Conservation (phyloP, 2,113 vertebrate genomes). For the Hepsetus odoe region DNA sequence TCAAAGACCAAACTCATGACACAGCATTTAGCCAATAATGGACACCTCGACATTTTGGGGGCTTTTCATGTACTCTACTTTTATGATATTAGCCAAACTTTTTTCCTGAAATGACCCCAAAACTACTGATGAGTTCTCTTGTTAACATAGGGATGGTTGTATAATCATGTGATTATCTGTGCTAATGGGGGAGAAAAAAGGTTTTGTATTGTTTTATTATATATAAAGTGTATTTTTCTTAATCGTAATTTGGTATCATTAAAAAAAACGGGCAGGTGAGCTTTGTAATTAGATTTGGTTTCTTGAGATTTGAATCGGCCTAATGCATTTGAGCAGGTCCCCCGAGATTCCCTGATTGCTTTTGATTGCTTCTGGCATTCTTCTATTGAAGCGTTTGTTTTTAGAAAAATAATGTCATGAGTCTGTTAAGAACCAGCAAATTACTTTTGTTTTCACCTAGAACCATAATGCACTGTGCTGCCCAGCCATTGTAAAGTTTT, state of each 20-base stretch:
- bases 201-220: constrained; percentile 70
- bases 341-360: neutral
- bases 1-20: constrained; percentile 12
- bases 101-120: constrained; percentile 37
- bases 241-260: constrained; percentile 55
- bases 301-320: neutral
- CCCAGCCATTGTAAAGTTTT: neutral
- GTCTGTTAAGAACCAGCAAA: neutral
- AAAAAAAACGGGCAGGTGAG: constrained; percentile 10
- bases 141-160: constrained; percentile 59
- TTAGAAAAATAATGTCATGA: neutral
- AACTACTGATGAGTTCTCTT: constrained; percentile 66
- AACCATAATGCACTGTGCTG: neutral
- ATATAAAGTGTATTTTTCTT: constrained; percentile 72
- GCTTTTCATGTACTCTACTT: constrained; percentile 42
- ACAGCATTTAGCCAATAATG: constrained; percentile 31
- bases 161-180: constrained; percentile 58
- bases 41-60: constrained; percentile 5
- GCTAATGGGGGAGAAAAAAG: constrained; percentile 61
- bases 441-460: neutral
- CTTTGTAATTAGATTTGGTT: constrained; percentile 28
- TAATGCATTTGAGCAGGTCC: neutral
- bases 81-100: constrained; percentile 35
- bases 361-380: constrained; percentile 13
- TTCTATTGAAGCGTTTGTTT: neutral